Evolutionary conservation across 2,797 vertebrate genomes (phyloP), one percentile per base, ranked within the genome.

Genomic region (Enoplosus armatus): DNA sequence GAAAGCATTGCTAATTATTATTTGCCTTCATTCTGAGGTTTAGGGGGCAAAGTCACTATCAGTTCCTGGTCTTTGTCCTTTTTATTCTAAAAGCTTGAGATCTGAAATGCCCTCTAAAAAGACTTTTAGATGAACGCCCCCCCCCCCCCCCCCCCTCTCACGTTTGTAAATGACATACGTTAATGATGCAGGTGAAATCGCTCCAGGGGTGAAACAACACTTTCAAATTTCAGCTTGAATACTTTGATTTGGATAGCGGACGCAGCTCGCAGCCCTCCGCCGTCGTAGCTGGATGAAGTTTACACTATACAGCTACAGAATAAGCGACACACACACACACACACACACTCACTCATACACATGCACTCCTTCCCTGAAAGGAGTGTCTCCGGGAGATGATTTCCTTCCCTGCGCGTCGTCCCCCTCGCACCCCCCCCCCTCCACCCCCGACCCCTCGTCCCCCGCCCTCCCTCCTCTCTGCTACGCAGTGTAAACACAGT

Each of bases 401-500:
- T 95, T 95, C 87, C 90, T 93, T 90, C 93, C 93, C 79, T 79
- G 78, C 16, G 10, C 63, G 94, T 94, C 92, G 94, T 94, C 90
- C 94, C 90, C 91, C 95, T 87, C 77, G 81, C 77, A 39, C 63
- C 90, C 94, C 94, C 79, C 85, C 73, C 72, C 90, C 89, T n/a
- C n/a, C 92, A 85, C 79, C 94, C 94, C 75, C 63, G n/a, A 16
- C 39, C 47, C 24, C 48, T 22, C 12, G 18, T 20, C 84, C 67
- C 73, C 63, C 53, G 10, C 64, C 78, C 87, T 41, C 76, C 64
- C 73, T 73, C 89, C 85, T 75, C 90, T 77, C 84, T 85, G 90
- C 91, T 85, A 88, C 93, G 91, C 95, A 95, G 95, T 95, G 94
- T 96, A 95, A 96, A 95, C 95, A 95, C 93, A 94, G 87, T 90